Evolutionary conservation across 2,888 invertebrate genomes (phyloP).

Genomic region (Thera britannica): DNA sequence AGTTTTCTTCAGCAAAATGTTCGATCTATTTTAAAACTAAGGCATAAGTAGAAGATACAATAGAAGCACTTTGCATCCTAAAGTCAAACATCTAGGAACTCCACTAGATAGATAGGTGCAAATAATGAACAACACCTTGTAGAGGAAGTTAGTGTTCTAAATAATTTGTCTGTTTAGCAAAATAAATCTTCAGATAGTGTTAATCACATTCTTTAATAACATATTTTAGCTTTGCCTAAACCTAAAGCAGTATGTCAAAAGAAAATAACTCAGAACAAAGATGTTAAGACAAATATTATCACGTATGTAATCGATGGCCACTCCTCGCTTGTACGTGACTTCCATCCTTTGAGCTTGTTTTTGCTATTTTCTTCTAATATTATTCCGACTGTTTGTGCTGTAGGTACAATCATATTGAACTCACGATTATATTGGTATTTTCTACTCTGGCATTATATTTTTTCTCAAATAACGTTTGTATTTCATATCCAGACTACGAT

Average conservation of each 20-base stretch:
- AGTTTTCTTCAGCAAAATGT: no score
- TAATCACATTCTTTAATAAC: constrained; percentile 1
- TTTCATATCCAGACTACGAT: neutral
- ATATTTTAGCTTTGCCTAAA: constrained; percentile 31
- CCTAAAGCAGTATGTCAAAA: constrained; percentile 43
- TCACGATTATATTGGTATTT: constrained; percentile 2
- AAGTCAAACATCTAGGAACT: no score
- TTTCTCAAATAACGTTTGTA: neutral
- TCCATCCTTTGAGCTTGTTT: constrained; percentile 60
- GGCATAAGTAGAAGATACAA: no score
- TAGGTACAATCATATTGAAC: neutral
- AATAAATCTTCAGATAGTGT: neutral
- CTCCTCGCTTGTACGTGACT: constrained; percentile 68
- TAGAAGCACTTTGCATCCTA: no score
- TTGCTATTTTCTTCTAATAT: constrained; percentile 41
- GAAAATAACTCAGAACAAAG: constrained; percentile 40
- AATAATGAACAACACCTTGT: no score
- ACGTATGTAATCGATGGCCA: constrained; percentile 67
- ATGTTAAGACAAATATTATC: constrained; percentile 73
- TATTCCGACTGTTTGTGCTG: constrained; percentile 11
- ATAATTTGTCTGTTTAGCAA: no score
- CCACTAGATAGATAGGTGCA: no score
- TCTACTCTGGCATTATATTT: neutral
- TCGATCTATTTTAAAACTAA: no score
- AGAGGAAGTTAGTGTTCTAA: no score